Percentiles rank a stretch among this genome's conserved stretches.
These are phyloP conservation scores for Bubalus kerabau DNA, from an alignment of 2,113 vertebrate genomes.

Conservation along the genomic window DNA sequence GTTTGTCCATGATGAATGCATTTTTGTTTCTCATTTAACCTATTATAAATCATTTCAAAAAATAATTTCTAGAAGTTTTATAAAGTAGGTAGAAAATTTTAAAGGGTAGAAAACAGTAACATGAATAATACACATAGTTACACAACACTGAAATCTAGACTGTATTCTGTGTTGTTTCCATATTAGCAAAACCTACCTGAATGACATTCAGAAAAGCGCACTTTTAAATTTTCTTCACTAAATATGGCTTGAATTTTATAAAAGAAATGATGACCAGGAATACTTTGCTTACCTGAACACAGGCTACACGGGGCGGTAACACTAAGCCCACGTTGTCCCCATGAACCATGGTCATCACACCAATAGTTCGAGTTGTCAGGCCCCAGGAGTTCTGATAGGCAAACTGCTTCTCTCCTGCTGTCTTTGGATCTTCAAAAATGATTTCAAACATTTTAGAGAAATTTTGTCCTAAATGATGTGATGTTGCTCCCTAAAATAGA, in stretches of 20 bases:
- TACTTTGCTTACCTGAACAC: conserved; percentile 87
- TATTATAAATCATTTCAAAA: background rate
- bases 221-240: background rate
- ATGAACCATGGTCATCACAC: conserved; percentile 97
- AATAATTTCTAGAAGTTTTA: background rate
- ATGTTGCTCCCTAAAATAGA: conserved; percentile 89
- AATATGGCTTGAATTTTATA: background rate
- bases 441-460: conserved; percentile 99
- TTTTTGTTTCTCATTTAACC: background rate
- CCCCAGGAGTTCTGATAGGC: conserved; percentile 99
- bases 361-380: conserved; percentile 95
- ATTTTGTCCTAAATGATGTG: conserved; percentile 98
- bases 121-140: background rate
- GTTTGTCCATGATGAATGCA: background rate
- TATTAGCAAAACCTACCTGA: background rate
- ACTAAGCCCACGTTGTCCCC: conserved; percentile 97
- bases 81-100: background rate
- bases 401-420: conserved; percentile 94
- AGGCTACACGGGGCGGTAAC: conserved; percentile 93
- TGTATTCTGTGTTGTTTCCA: background rate
- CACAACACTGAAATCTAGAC: background rate
- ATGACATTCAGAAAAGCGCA: background rate
- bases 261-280: background rate
- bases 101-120: background rate
- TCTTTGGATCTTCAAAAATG: conserved; percentile 94